Conservation (phyloP, 2,113 vertebrate genomes). For the Cyphomyrus plagiostoma region DNA sequence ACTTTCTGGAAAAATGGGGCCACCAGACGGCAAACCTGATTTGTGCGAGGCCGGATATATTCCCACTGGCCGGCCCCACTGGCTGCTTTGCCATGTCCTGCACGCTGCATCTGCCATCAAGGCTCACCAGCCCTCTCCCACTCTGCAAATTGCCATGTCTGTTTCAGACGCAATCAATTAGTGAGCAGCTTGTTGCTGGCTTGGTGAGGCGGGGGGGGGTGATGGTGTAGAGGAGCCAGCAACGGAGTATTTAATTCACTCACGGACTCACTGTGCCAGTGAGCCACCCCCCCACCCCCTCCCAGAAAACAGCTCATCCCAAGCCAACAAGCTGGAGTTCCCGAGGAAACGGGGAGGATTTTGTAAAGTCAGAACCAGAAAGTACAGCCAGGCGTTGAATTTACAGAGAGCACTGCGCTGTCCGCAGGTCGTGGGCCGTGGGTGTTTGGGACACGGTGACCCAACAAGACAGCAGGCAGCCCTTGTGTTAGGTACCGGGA, state of each 20-base stretch:
- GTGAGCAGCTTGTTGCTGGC: not conserved
- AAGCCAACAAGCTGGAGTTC: not conserved
- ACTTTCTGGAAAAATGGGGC: not conserved
- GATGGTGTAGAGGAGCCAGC: not conserved
- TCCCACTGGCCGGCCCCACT: not conserved
- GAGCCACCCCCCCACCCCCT: not conserved
- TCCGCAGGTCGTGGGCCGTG: not conserved
- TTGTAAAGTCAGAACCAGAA: not conserved
- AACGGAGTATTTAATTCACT: not conserved
- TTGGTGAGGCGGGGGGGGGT: not conserved
- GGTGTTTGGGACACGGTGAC: constrained; percentile 34
- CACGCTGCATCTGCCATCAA: constrained; percentile 28
- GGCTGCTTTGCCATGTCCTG: constrained; percentile 16
- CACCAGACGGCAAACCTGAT: not conserved
- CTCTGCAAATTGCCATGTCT: constrained; percentile 37
- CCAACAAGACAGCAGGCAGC: constrained; percentile 34
- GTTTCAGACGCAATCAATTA: constrained; percentile 16
- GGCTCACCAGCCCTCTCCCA: constrained; percentile 27
- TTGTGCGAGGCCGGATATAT: not conserved
- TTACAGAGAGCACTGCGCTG: not conserved
- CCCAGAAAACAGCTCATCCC: not conserved
- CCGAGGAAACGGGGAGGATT: not conserved
- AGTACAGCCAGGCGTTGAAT: not conserved
- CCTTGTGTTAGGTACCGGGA: constrained; percentile 45
- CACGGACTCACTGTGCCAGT: not conserved